Base-by-base conservation (phyloP, 2,113 vertebrate genomes). In the Solea solea region DNA sequence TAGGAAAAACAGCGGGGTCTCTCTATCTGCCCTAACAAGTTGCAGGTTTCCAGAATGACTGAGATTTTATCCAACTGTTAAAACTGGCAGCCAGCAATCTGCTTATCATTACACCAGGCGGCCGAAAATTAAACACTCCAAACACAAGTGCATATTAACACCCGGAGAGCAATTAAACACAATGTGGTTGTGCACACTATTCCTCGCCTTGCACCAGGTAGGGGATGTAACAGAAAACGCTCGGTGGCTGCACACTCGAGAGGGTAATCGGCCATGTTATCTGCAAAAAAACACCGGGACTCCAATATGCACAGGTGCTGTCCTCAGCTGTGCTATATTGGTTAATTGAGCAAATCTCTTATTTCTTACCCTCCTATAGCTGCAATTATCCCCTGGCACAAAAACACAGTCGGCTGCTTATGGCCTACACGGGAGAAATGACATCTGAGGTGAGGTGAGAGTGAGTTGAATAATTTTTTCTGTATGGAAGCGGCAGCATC, bases 321-420 rank as follows among this genome's bases (percentile, higher is more conserved):
- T 87, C 83, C 86, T 93, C 91, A 92, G 91, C 91, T 93, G 91
- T 61, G 79, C 87, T 82, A 74, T 77, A 90, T 92, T 89, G 93
- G 71, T 90, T 93, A 94, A 94, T 93, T 93, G 91, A 94, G 91
- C 92, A 89, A 84, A 93, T 84, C 93, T 90, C 84, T 89, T 81
- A 93, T 93, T 92, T 91, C 84, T 85, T 87, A 82, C 69, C 86
- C 90, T 92, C 86, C 90, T 90, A 89, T 89, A 90, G 90, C 88
- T 89, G 81, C 82, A 89, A 92, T 92, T 91, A 90, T 60, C 66
- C 76, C 44, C 58, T 64, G 74, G 81, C 79, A 63, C 50, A 61
- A 39, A 69, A 81, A 65, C 79, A 72, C 85, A 71, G 81, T 82
- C 71, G 70, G 78, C 59, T 69, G 79, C 77, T 85, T 86, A 83